Base-by-base conservation (phyloP, 1,140 invertebrate species). In the Drosophila saltans region DNA sequence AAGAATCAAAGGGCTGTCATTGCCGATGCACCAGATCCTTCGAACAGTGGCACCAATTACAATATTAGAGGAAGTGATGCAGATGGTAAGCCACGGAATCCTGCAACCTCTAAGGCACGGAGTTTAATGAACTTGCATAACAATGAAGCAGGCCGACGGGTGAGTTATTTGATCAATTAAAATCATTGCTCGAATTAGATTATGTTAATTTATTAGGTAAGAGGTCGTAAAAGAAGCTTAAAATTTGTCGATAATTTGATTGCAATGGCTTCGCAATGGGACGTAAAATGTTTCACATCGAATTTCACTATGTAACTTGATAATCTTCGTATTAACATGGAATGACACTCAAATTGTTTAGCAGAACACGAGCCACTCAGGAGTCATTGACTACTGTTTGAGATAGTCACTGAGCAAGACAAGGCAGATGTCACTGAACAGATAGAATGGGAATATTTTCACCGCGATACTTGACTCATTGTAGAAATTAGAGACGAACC, bases 91-190 rank as follows among this genome's bases (percentile, higher is more conserved):
- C 45, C 68, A 40, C 79, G 76, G 24, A 83, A 66, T 52, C 39
- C 62, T n/a, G 66, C 67, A n/a, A 85, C 80, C 16, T 55, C 96
- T 60, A 96, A 98, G 85, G 97, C 96, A 1, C 93, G 96, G 39
- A 96, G 96, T 76, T 93, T 98, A 57, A 98, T 98, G 97, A 98
- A 98, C 93, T 93, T 98, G 26, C 97, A 98, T 92, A 99, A 99
- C 92, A 98, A 98, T 91, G 97, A 98, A 92, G 98, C 97, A 41
- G 98, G 98, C 8, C 93, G 97, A 92, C 94, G 97, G 94, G 97
- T 98, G 94, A 95, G 95, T 93, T 60, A 21, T 26, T 43, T 16
- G 11, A 16, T 11, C 8, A 26, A 61, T 2, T 61, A n/a, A 40
- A 41, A 62, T 55, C 11, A 36, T 40, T 8, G n/a, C 28, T 30